Evolutionary conservation across 2,888 invertebrate species (phyloP), one percentile per base, ranked within the genome.

Genomic region (Eucriotettix oculatus): DNA sequence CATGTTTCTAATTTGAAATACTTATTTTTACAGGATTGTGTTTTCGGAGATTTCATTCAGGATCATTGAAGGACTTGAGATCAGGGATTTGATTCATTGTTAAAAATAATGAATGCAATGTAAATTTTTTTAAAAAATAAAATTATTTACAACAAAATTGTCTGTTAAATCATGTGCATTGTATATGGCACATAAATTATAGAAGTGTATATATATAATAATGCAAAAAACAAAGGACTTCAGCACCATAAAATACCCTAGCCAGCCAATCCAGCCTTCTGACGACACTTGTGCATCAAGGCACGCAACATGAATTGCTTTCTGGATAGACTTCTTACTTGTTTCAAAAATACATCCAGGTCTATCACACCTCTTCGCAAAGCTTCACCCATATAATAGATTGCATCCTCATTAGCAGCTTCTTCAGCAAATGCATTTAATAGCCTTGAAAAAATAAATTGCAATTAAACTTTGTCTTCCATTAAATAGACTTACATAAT

Each of bases 371-470:
- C 87, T 67, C 90, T 86, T 64, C 95, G 82, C 63, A 98, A 75
- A 11, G 94, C 96, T 77, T 97, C 95, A 10, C 96, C 96, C 75
- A 99, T 85, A 72, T 95, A 96, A 73, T 98, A 99, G 71, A 99
- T 95, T 63, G 96, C 92, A 79, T 99, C 99, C 78, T 99, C 98
- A 58, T 92, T 83, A 16, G 99, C 96, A 64, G 97, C 94, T 78
- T 99, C 99, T 74, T 98, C 96, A 57, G 95, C 94, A 77, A 92
- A 97, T 54, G 94, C 87, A 75, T 90, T 92, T 63, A 97, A 75
- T 69, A 98, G 83, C 72, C 90, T 90, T 68, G 1, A 74, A 74
- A 65, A 48, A 48, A 5, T 48, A 48, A 48, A 2, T 48, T 48
- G 9, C 2, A 14, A 14, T 48, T 48, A 14, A 48, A 5, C n/a